Base-by-base conservation (phyloP, 1,140 invertebrate genomes). In the Mya arenaria region DNA sequence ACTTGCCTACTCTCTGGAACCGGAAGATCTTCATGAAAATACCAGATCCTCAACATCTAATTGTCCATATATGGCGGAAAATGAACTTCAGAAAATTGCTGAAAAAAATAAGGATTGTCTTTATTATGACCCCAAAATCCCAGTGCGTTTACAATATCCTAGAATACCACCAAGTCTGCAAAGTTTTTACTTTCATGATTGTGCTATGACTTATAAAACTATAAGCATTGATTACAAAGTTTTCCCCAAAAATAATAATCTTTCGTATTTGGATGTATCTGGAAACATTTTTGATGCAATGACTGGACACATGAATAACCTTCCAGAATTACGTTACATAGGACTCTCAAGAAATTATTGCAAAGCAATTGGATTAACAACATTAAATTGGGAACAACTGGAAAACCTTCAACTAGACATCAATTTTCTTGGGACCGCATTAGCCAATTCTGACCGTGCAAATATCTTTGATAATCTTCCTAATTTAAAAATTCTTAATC, bases 341-440 rank as follows among this genome's bases (percentile, higher is more conserved):
- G 36, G 71, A 39, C 13, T 80, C 1, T 80, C 77, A 19, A 28
- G 36, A 6, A 56, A 56, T 71, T 80, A 69, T 41, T 69, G 65
- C n/a, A 30, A 37, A n/a, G 4, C 58, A 6, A 23, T 78, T n/a
- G 30, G 62, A 6, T 23, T 15, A 15, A 19, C 17, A 13, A 23
- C 39, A 28, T 48, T 37, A 13, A 36, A 34, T 15, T 66, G 23
- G 17, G 6, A 1, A 4, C 19, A 10, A 25, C 10, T 79, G 28
- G 62, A 78, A 66, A 78, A 52, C 23, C 41, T 78, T 10, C 74
- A 66, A 66, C 23, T 78, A 32, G 25, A 66, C 10, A 4, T 65
- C 17, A 78, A 78, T 52, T 78, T 41, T 52, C 25, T 78, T 23
- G 74, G 74, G 1, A 30, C 55, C 25, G 28, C 37, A 52, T 30